These are phyloP conservation scores for Pseudococcus jackbeardsleyi DNA, from an alignment of 2,888 invertebrate species.

Conservation along the genomic window DNA sequence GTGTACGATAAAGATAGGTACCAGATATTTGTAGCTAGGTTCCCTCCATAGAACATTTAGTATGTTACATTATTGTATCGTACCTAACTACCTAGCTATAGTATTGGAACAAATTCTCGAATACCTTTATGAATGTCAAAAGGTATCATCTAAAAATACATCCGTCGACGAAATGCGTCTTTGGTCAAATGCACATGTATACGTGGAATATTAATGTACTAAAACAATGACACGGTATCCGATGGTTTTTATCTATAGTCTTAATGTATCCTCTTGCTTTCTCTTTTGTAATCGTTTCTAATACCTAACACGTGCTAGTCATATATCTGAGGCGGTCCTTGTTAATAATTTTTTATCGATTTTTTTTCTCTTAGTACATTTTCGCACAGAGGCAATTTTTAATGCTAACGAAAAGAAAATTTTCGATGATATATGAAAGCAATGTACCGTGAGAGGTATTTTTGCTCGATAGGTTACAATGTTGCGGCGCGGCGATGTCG, in stretches of 20 bases:
- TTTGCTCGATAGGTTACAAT: slow-evolving; percentile 6
- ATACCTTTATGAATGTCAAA: slow-evolving; percentile 32
- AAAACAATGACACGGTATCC: slow-evolving; percentile 46
- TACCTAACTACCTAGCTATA: no score
- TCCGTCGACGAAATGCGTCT: slow-evolving; percentile 40
- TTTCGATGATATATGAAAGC: slow-evolving; percentile 11
- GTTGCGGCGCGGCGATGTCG: background rate
- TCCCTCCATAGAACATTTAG: no score
- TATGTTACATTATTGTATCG: no score
- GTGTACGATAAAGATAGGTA: background rate
- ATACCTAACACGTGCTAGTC: slow-evolving; percentile 29
- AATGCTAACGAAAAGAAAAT: background rate
- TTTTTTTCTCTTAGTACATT: background rate
- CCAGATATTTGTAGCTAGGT: no score
- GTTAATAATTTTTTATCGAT: slow-evolving; percentile 49
- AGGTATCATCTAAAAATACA: slow-evolving; percentile 28
- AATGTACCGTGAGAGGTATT: slow-evolving; percentile 16
- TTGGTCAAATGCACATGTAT: slow-evolving; percentile 35
- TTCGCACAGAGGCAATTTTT: background rate
- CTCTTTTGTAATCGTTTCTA: slow-evolving; percentile 36
- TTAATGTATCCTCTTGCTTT: slow-evolving; percentile 49
- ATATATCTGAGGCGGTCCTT: slow-evolving; percentile 29
- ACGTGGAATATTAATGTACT: slow-evolving; percentile 45
- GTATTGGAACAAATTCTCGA: background rate
- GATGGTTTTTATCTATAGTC: slow-evolving; percentile 46